Base-by-base conservation (phyloP, 1,140 invertebrate genomes). In the Saccostrea echinata region DNA sequence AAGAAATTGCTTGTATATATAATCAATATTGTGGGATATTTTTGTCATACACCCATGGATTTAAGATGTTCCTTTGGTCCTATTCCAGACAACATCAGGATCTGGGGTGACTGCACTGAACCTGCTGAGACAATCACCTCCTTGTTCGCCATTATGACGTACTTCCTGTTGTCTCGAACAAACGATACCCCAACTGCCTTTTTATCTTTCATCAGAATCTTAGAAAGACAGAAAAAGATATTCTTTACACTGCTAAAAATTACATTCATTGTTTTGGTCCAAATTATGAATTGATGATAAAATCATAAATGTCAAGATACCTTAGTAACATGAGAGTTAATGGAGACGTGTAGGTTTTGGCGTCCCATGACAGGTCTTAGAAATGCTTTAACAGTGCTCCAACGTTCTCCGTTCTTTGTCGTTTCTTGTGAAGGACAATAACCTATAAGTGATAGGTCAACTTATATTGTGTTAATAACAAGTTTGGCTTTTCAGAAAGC, bases 11-110 rank as follows among this genome's bases (percentile, higher is more conserved):
- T n/a, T n/a, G n/a, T n/a, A n/a, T n/a, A n/a, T n/a, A n/a, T n/a
- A n/a, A n/a, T n/a, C n/a, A n/a, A 21, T 21, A 24, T 13, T 9
- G 11, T 16, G 0, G 6, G 9, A 30, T 27, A 80, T 80, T 80
- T 57, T 16, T 84, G 21, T 30, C 33, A 33, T 84, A 86, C 85
- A 21, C 85, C 86, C 6, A 90, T 52, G 21, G 84, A 71, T 21
- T 92, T 86, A 13, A 93, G 85, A 71, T 93, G 92, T 76, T 89
- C 52, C 51, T 83, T 89, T 51, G 98, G 98, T 0, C 98, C 98
- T 3, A 98, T 96, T 0, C 98, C 98, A 3, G 97, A 98, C 0
- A 99, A 94, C 97, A 99, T 98, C 4, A 99, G 93, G 0, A 99
- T 91, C 89, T 99, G 98, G 0, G 98, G 97, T 0, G 97, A 97